Evolutionary conservation across 2,888 invertebrate species (phyloP).

Genomic region (Tetranychus truncatus): DNA sequence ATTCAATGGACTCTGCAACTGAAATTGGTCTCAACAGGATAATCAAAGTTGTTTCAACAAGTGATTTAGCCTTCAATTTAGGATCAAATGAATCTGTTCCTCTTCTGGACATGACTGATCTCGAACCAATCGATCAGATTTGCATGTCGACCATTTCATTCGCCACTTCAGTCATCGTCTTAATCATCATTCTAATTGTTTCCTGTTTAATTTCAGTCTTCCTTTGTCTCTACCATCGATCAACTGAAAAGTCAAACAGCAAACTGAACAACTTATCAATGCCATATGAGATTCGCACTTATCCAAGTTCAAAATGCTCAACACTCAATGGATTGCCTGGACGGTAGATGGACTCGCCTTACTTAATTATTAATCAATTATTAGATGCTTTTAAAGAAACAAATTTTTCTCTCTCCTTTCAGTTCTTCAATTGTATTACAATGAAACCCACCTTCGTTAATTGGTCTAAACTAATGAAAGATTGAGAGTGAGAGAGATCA

Average conservation of each 20-base stretch:
- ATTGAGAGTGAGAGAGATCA: not conserved
- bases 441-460: not conserved
- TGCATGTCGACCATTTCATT: conserved; percentile 91
- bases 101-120: conserved; percentile 18
- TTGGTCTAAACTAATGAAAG: not conserved
- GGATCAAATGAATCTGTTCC: conserved; percentile 30
- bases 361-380: too few relatives aligned
- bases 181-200: conserved; percentile 59
- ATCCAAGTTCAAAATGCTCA: not conserved
- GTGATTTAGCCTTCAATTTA: conserved; percentile 63
- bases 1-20: conserved; percentile 14
- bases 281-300: conserved; percentile 1
- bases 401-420: not conserved
- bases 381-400: not conserved
- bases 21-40: conserved; percentile 29
- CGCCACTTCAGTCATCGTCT: conserved; percentile 60
- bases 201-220: conserved; percentile 71
- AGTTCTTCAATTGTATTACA: not conserved
- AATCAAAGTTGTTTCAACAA: conserved; percentile 58
- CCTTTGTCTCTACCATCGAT: conserved; percentile 33
- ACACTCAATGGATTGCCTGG: not conserved
- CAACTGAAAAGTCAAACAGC: not conserved
- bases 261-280: not conserved
- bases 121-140: conserved; percentile 41
- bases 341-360: not conserved